phyloP scores from a whole-genome alignment of 2,888 invertebrate species.

The Gandaritis pyraliata region DNA sequence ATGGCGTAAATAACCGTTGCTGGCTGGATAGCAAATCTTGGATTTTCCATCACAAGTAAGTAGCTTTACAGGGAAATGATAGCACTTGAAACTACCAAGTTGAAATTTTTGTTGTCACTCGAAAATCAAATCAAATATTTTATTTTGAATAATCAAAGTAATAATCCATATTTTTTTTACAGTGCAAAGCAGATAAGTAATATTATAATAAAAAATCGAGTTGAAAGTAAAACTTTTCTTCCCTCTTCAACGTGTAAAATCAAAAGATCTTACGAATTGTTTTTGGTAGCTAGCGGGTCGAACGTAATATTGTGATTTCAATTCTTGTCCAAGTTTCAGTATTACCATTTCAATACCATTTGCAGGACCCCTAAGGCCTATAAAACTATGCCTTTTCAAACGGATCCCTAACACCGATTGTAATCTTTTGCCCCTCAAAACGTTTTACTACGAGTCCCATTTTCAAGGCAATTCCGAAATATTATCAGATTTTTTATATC shows the following conservation, averaged over 20 bases:
- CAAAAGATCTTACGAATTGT: neutral
- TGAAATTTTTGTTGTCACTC: no score
- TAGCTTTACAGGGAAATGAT: neutral
- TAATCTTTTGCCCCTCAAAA: slow-evolving; percentile 28
- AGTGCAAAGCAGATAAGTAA: no score
- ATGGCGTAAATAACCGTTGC: slow-evolving; percentile 1
- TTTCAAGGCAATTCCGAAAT: slow-evolving; percentile 32
- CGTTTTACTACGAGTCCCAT: slow-evolving; percentile 34
- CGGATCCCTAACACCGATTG: slow-evolving; percentile 31
- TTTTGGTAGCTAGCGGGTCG: neutral
- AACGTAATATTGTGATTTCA: slow-evolving; percentile 25
- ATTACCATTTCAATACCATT: slow-evolving; percentile 33
- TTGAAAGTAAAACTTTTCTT: no score
- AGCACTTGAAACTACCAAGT: no score
- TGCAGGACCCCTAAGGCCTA: slow-evolving; percentile 25
- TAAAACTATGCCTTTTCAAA: slow-evolving; percentile 37
- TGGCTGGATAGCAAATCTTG: neutral
- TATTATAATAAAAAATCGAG: no score
- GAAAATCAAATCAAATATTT: no score
- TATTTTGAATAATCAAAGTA: no score
- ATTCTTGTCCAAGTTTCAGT: slow-evolving; percentile 21
- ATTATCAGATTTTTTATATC: slow-evolving; percentile 36
- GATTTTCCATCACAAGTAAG: neutral
- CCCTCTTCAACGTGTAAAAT: neutral
- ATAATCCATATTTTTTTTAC: no score